These are phyloP conservation scores for Melieria omissa DNA, from an alignment of 2,888 invertebrate species.

Conservation along the genomic window DNA sequence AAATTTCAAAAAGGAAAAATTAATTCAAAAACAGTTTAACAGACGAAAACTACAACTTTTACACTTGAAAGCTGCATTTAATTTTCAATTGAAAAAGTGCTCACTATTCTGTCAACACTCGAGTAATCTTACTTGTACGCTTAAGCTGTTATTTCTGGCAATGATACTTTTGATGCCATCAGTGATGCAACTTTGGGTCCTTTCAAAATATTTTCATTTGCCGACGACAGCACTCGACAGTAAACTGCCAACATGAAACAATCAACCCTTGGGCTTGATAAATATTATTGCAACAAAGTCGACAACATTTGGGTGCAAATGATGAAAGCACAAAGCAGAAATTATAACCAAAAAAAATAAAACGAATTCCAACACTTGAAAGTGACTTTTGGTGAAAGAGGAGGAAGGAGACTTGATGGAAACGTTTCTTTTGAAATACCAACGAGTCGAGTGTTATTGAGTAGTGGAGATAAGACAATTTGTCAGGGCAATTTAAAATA, in stretches of 20 bases:
- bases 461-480: too few relatives aligned
- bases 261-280: constrained; percentile 37
- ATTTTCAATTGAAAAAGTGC: too few relatives aligned
- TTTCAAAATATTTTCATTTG: constrained; percentile 32
- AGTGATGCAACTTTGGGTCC: constrained; percentile 19
- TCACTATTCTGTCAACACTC: too few relatives aligned
- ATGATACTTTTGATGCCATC: background rate
- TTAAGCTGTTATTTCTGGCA: too few relatives aligned
- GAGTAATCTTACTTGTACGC: too few relatives aligned
- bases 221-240: constrained; percentile 24
- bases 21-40: too few relatives aligned
- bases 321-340: constrained; percentile 14
- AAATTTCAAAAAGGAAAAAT: too few relatives aligned
- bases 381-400: background rate
- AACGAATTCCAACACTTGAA: constrained; percentile 3
- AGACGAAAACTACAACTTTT: too few relatives aligned
- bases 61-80: too few relatives aligned
- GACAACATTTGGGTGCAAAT: constrained; percentile 34
- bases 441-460: too few relatives aligned
- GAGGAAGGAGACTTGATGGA: background rate
- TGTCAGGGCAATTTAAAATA: too few relatives aligned
- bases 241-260: constrained; percentile 1
- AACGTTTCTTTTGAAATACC: background rate
- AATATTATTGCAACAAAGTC: constrained; percentile 59
- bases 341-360: background rate